Evolutionary conservation across 2,797 vertebrate species (phyloP).

Genomic region (Melanogrammus aeglefinus): DNA sequence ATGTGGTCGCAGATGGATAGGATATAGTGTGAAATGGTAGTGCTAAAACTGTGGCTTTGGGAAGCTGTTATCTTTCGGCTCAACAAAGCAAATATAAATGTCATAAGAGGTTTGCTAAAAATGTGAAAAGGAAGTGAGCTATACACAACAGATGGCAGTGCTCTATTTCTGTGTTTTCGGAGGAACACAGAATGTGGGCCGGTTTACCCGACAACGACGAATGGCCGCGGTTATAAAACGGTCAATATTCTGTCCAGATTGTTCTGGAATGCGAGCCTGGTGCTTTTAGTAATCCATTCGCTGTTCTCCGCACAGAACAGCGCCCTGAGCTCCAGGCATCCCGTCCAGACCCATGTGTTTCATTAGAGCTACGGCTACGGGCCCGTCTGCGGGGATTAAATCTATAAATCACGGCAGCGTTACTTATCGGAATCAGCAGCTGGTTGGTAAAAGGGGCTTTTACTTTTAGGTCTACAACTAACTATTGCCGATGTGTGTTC

Average conservation of each 20-base stretch:
- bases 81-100: too few species aligned
- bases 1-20: too few species aligned
- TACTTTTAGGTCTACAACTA: slow-evolving; percentile 45
- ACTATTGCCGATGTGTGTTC: slow-evolving; percentile 39
- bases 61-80: too few species aligned
- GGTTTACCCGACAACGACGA: slow-evolving; percentile 24
- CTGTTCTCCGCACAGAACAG: slow-evolving; percentile 56
- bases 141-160: too few species aligned
- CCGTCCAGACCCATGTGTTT: slow-evolving; percentile 63
- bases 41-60: too few species aligned
- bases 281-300: slow-evolving; percentile 62
- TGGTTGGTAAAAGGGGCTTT: slow-evolving; percentile 36
- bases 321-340: slow-evolving; percentile 52
- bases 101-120: too few species aligned
- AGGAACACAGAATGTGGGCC: slow-evolving; percentile 27
- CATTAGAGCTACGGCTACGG: slow-evolving; percentile 58
- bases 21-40: too few species aligned
- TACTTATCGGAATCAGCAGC: slow-evolving; percentile 60
- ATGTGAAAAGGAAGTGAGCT: too few species aligned
- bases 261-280: slow-evolving; percentile 67
- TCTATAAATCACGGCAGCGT: slow-evolving; percentile 63
- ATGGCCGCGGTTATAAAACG: slow-evolving; percentile 54
- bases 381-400: slow-evolving; percentile 54
- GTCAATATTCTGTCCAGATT: slow-evolving; percentile 70
- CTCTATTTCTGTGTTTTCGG: too few species aligned